Conservation (phyloP, 2,797 vertebrate genomes). For the Ptychadena robeensis region DNA sequence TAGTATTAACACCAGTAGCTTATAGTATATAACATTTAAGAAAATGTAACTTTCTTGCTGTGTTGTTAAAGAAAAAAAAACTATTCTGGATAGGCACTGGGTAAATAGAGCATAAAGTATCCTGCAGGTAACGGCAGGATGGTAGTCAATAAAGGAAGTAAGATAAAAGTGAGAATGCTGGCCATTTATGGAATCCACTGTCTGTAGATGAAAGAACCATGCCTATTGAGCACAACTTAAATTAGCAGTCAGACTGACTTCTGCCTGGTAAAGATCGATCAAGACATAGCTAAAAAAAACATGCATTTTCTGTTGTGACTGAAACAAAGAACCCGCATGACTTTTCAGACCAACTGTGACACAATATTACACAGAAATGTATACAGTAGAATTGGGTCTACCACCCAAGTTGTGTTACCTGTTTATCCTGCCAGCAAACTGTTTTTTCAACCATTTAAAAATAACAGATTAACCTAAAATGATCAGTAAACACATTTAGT, state of each 20-base stretch:
- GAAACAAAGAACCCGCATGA: slow-evolving; percentile 21
- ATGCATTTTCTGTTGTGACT: slow-evolving; percentile 30
- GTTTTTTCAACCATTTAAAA: no score
- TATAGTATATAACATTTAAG: background rate
- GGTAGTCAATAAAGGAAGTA: slow-evolving; percentile 15
- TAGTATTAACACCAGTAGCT: background rate
- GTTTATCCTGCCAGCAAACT: no score
- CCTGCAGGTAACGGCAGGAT: slow-evolving; percentile 12
- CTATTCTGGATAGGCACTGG: background rate
- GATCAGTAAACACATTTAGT: no score
- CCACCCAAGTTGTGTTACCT: no score
- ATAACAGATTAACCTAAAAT: no score
- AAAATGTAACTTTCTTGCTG: background rate
- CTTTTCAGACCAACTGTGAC: background rate
- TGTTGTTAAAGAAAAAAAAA: background rate
- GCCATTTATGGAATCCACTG: slow-evolving; percentile 25
- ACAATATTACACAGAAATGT: no score
- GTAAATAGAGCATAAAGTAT: slow-evolving; percentile 10
- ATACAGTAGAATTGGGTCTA: no score
- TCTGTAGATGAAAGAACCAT: slow-evolving; percentile 36
- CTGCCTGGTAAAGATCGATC: slow-evolving; percentile 21
- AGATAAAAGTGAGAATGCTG: slow-evolving; percentile 44
- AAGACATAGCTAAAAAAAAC: slow-evolving; percentile 56
- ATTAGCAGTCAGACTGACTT: slow-evolving; percentile 49
- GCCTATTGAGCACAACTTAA: slow-evolving; percentile 50